Percentiles rank a stretch among this genome's conserved stretches.
These are phyloP conservation scores for Festucalex cinctus DNA, from an alignment of 2,113 vertebrate species.

Conservation along the genomic window DNA sequence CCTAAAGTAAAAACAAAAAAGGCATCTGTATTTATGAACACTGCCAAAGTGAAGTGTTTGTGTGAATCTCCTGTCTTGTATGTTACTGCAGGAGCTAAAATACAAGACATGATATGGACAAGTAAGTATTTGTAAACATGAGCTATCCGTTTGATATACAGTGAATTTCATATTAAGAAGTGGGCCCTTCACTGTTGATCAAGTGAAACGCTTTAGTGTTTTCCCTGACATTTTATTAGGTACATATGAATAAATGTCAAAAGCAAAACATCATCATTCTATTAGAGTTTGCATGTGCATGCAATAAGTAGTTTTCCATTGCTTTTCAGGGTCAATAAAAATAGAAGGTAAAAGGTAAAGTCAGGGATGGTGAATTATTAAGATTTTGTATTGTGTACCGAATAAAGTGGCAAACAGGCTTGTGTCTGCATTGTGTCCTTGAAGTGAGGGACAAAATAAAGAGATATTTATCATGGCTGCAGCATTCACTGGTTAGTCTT, in stretches of 20 bases:
- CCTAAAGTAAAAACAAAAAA: constrained; percentile 48
- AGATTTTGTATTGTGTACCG: not conserved
- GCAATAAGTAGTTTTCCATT: too few species aligned
- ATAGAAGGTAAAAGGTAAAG: not conserved
- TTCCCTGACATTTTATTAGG: not conserved
- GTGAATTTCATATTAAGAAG: constrained; percentile 29
- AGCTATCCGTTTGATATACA: constrained; percentile 37
- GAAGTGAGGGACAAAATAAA: constrained; percentile 12
- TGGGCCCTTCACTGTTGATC: constrained; percentile 22
- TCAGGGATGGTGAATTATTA: not conserved
- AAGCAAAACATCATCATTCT: not conserved
- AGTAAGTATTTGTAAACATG: constrained; percentile 55
- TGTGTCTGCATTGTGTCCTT: constrained; percentile 7
- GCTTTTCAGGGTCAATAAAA: not conserved
- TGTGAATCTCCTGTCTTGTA: not conserved
- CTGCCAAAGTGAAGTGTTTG: constrained; percentile 8
- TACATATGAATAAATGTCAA: not conserved
- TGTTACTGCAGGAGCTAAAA: not conserved
- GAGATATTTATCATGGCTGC: constrained; percentile 5
- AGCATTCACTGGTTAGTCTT: constrained; percentile 19
- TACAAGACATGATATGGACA: constrained; percentile 19
- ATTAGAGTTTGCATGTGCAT: not conserved
- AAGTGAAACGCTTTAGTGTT: constrained; percentile 25
- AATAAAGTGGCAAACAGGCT: not conserved
- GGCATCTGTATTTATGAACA: constrained; percentile 40